Conservation (phyloP, 2,113 vertebrate species). For the Piaya cayana region DNA sequence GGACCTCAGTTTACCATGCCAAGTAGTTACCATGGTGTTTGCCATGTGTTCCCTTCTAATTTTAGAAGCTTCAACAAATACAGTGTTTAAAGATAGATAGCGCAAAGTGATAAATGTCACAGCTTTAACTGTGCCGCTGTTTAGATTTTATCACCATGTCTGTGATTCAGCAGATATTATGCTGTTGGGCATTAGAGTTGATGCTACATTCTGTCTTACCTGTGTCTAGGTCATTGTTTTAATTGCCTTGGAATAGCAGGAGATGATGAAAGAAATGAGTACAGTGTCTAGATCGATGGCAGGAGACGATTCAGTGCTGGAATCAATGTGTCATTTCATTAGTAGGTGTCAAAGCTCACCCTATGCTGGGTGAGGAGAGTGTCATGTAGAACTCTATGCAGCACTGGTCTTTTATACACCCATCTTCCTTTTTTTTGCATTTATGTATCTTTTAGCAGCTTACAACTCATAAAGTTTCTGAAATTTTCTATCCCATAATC, state of each 20-base stretch:
- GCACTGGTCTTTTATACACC: not conserved
- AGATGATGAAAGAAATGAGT: not conserved
- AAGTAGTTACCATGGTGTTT: slow-evolving; percentile 67
- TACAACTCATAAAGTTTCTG: not conserved
- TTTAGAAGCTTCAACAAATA: slow-evolving; percentile 51
- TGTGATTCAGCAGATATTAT: slow-evolving; percentile 44
- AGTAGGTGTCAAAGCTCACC: not conserved
- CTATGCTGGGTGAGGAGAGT: not conserved
- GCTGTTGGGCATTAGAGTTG: not conserved
- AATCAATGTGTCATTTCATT: not conserved
- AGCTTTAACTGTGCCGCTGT: not conserved
- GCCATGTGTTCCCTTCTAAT: slow-evolving; percentile 48
- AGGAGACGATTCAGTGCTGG: not conserved
- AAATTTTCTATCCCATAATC: not conserved
- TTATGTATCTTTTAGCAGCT: not conserved
- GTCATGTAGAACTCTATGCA: not conserved
- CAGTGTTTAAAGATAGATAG: slow-evolving; percentile 51
- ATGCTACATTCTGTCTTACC: not conserved
- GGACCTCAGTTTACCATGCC: slow-evolving; percentile 41
- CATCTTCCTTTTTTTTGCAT: not conserved
- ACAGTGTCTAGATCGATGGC: not conserved
- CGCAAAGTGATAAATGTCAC: slow-evolving; percentile 28
- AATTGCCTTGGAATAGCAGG: not conserved
- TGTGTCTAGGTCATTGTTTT: not conserved
- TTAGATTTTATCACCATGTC: not conserved